Percentiles rank a stretch among this genome's conserved stretches.
Evolutionary conservation across 2,113 vertebrate genomes (phyloP).

Genomic region (Ahaetulla prasina): DNA sequence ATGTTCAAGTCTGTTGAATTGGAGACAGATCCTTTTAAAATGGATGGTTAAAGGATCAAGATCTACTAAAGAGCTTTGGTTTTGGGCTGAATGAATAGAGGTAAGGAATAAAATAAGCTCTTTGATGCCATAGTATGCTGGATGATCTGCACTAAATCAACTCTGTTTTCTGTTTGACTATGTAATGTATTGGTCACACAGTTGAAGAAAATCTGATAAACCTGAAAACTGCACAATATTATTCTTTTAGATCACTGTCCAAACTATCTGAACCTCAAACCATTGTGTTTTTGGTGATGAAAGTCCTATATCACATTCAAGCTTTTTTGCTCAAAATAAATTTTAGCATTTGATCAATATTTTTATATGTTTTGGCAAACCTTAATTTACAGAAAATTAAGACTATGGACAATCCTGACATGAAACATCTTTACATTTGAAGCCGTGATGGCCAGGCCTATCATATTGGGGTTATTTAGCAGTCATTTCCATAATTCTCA

Average conservation of each 20-base stretch:
- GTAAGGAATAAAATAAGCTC: neutral
- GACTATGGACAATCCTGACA: conserved; percentile 33
- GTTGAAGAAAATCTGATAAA: neutral
- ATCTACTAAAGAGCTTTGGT: neutral
- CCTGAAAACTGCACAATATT: neutral
- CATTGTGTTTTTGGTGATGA: neutral
- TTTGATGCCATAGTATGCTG: neutral
- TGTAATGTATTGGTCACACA: neutral
- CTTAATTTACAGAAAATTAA: conserved; percentile 34
- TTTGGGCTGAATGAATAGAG: neutral
- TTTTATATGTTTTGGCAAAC: conserved; percentile 37
- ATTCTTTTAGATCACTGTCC: neutral
- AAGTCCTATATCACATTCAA: conserved; percentile 31
- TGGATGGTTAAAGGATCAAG: neutral
- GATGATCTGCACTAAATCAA: neutral
- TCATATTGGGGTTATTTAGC: conserved; percentile 8
- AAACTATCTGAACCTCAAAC: neutral
- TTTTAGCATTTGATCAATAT: conserved; percentile 33
- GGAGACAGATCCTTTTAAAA: neutral
- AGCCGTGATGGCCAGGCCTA: conserved; percentile 35
- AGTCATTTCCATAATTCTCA: conserved; percentile 31
- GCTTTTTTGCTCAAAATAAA: conserved; percentile 43
- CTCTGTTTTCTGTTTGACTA: neutral
- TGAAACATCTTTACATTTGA: conserved; percentile 40
- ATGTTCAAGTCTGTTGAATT: too few relatives aligned